Conservation (phyloP, 2,797 vertebrate species). For the Tapera naevia region DNA sequence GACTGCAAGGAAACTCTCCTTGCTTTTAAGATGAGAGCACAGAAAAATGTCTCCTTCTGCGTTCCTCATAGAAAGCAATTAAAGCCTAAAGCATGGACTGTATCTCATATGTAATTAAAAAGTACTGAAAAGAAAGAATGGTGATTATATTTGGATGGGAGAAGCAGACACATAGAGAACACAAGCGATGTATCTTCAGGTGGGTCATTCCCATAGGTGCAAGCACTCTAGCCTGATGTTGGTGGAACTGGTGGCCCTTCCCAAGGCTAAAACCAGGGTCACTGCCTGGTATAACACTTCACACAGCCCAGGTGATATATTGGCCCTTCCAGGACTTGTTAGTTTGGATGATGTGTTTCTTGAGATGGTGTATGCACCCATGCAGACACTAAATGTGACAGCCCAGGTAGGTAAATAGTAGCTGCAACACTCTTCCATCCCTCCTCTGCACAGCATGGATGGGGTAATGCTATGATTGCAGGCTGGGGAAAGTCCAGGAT, state of each 20-base stretch:
- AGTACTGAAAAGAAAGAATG: background rate
- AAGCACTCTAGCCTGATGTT: background rate
- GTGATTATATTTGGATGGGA: background rate
- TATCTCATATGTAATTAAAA: background rate
- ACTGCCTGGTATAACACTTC: background rate
- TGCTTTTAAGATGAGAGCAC: background rate
- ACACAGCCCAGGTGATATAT: background rate
- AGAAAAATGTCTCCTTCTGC: background rate
- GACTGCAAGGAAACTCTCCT: background rate
- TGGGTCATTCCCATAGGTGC: background rate
- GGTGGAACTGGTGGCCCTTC: background rate
- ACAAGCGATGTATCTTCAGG: background rate
- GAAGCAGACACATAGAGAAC: background rate
- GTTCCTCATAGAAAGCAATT: background rate
- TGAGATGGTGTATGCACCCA: background rate
- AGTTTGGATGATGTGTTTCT: background rate
- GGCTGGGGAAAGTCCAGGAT: background rate
- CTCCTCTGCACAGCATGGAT: fast-evolving
- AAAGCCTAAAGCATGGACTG: background rate
- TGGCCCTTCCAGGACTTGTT: background rate
- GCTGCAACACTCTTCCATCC: background rate
- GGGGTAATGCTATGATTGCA: background rate
- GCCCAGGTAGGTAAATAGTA: fast-evolving
- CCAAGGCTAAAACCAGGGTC: background rate
- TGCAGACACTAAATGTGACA: fast-evolving